Conservation (phyloP, 2,888 invertebrate species). For the Drosophila recens region DNA sequence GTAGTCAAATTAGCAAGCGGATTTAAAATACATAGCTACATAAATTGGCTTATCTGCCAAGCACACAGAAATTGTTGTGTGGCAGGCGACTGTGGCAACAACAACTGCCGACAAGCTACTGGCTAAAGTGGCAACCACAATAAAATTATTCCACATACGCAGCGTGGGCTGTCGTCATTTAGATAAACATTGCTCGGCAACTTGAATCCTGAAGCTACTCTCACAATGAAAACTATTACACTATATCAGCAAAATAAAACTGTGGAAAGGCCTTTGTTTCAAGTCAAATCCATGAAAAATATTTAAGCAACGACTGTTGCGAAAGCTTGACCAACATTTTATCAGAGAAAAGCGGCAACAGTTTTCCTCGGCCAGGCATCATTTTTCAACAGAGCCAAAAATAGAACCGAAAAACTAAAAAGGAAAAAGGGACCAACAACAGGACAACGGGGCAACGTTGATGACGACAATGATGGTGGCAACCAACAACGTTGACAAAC, state of each 20-base stretch:
- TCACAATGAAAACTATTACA: not conserved
- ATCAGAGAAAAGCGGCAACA: slow-evolving; percentile 53
- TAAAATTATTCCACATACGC: slow-evolving; percentile 79
- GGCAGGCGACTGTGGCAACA: slow-evolving; percentile 10
- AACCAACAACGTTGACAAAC: slow-evolving; percentile 57
- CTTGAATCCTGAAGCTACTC: slow-evolving; percentile 9
- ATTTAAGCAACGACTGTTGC: slow-evolving; percentile 31
- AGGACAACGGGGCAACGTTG: slow-evolving; percentile 11
- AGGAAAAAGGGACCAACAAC: slow-evolving; percentile 15
- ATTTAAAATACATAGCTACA: slow-evolving; percentile 33
- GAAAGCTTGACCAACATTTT: slow-evolving; percentile 52
- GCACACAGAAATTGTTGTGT: slow-evolving; percentile 49
- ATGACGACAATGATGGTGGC: slow-evolving; percentile 42
- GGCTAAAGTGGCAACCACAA: slow-evolving; percentile 65
- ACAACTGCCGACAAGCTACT: slow-evolving; percentile 30
- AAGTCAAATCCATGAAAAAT: slow-evolving; percentile 14
- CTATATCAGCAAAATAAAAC: not conserved
- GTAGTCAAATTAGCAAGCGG: slow-evolving; percentile 62
- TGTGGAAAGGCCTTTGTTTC: slow-evolving; percentile 23
- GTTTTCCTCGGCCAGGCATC: slow-evolving; percentile 44
- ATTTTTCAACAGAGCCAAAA: slow-evolving; percentile 42
- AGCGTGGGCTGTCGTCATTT: slow-evolving; percentile 67
- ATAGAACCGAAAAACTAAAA: not conserved
- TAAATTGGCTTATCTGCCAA: slow-evolving; percentile 69
- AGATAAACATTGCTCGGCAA: slow-evolving; percentile 64